These are phyloP conservation scores for Eleutherodactylus coqui DNA, from an alignment of 2,797 vertebrate species.

Conservation along the genomic window DNA sequence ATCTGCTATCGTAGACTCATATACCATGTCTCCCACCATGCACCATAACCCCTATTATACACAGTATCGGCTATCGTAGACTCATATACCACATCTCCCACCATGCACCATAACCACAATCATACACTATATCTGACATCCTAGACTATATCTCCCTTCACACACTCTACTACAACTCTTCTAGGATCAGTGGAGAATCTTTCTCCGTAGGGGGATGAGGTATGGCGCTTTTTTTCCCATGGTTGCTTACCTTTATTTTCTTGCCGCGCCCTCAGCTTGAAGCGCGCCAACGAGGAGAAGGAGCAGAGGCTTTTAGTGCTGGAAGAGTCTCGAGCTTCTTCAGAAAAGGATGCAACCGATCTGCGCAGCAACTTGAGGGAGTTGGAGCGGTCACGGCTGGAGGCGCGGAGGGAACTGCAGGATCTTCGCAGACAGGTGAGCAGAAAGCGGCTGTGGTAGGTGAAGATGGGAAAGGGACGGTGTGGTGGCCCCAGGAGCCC, in stretches of 20 bases:
- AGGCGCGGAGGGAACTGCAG: conserved; percentile 91
- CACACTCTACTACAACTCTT: not conserved
- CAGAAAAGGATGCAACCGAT: conserved; percentile 83
- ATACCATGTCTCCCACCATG: not conserved
- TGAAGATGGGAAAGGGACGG: not conserved
- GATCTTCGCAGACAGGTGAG: conserved; percentile 91
- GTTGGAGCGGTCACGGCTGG: conserved; percentile 86
- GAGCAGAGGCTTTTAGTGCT: conserved; percentile 83
- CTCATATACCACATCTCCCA: not conserved
- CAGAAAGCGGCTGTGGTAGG: not conserved
- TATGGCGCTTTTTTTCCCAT: not conserved
- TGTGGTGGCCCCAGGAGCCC: no score
- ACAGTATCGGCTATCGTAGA: no score
- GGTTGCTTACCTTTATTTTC: not conserved
- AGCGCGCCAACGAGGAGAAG: conserved; percentile 88
- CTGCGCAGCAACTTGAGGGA: conserved; percentile 87
- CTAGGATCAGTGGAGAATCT: no score
- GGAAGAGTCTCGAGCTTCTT: conserved; percentile 80
- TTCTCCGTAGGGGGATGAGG: not conserved
- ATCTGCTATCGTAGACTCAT: no score
- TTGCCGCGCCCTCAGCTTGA: conserved; percentile 70
- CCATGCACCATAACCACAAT: not conserved
- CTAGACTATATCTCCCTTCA: not conserved
- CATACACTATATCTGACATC: not conserved
- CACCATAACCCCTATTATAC: not conserved